These are phyloP conservation scores for Zenarchopterus dispar DNA, from an alignment of 2,797 vertebrate genomes.

Conservation along the genomic window DNA sequence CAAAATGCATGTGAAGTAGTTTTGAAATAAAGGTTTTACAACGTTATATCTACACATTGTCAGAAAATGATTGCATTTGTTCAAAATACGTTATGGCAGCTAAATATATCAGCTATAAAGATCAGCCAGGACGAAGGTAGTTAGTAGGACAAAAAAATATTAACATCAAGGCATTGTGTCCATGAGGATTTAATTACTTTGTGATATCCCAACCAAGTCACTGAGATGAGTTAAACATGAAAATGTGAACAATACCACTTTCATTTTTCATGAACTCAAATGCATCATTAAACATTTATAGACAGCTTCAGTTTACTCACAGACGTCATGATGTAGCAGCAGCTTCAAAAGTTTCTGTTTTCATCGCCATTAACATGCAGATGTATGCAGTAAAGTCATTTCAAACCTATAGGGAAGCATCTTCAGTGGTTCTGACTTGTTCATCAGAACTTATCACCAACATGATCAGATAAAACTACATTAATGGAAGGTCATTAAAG, in stretches of 20 bases:
- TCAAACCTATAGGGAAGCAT: conserved; percentile 23
- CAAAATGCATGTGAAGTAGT: background rate
- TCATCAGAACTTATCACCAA: conserved; percentile 16
- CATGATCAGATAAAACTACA: conserved; percentile 5
- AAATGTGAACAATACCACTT: conserved; percentile 19
- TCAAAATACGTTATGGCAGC: background rate
- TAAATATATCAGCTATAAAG: background rate
- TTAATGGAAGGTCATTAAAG: conserved; percentile 7
- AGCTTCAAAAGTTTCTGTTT: conserved; percentile 25
- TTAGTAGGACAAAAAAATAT: background rate
- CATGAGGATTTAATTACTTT: conserved; percentile 12
- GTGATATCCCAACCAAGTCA: conserved; percentile 15
- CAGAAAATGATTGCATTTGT: conserved; percentile 6
- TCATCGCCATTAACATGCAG: conserved; percentile 43
- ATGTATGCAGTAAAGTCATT: conserved; percentile 38
- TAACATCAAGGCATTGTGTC: conserved; percentile 5
- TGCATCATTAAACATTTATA: conserved; percentile 49
- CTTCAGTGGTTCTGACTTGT: conserved; percentile 6
- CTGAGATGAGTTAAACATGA: conserved; percentile 21
- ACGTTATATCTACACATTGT: background rate
- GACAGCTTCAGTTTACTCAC: conserved; percentile 16
- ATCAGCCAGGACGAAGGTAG: background rate
- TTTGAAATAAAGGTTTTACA: background rate
- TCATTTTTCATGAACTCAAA: conserved; percentile 25
- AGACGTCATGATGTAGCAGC: conserved; percentile 24